Base-by-base conservation (phyloP, 2,888 invertebrate genomes). In the Heliconius hortense region DNA sequence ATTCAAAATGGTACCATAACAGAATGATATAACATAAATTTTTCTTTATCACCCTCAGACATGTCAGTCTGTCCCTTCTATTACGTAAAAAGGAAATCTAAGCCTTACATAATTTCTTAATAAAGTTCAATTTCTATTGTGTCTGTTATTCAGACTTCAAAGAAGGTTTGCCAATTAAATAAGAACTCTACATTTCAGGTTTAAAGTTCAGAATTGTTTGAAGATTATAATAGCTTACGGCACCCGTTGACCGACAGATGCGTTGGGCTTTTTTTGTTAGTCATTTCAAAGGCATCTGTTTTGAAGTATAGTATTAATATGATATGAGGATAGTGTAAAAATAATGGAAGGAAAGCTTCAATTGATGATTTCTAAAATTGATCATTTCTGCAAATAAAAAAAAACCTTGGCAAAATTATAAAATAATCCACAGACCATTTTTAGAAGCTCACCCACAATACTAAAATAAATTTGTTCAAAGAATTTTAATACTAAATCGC, bases 201-300 rank as follows among this genome's bases (percentile, higher is more conserved):
- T 1, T 79, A 81, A 62, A 73, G 79, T 80, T 77, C 10, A 76
- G 62, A 78, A 80, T 80, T 28, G 39, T 35, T 60, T 74, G 76
- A 13, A 28, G 59, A 4, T 39, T 26, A 13, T 24, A 69, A 75
- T 73, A 73, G 76, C 73, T 68, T 74, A 31, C 69, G 70, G 73
- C 77, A 78, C 68, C 71, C 76, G 74, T 74, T 68, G 76, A 79
- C 74, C 73, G 79, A 79, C 83, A 84, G 83, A 83, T 84, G 83
- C 76, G 78, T 79, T 74, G 70, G 81, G 80, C 80, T 79, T 80
- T 80, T 82, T 79, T 82, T 82, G 82, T 79, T 80, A 81, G 77
- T 79, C 79, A 80, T 78, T 78, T 78, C 72, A 78, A 78, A 78
- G 80, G 81, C 82, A 81, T 82, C 80, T 81, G 82, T 82, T 80